phyloP scores from a whole-genome alignment of 2,888 invertebrate species.

The Agriopis leucophaearia region DNA sequence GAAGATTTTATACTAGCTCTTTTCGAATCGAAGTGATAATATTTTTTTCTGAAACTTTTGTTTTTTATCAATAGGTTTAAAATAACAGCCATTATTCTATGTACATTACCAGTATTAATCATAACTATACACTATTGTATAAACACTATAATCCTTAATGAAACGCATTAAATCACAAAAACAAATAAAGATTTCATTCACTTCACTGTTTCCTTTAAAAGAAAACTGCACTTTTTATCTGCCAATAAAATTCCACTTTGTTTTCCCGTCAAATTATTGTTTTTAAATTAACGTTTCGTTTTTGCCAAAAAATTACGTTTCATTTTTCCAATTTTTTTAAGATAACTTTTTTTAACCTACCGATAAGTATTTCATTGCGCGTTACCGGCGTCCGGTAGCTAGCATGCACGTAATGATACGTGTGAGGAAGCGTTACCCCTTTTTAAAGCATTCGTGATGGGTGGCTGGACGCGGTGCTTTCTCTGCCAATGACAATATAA shows the following conservation, averaged over 20 bases:
- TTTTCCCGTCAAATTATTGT: conserved; percentile 47
- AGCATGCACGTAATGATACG: conserved; percentile 74
- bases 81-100: background rate
- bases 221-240: background rate
- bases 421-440: conserved; percentile 72
- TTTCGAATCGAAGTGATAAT: too few relatives aligned
- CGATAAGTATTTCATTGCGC: conserved; percentile 82
- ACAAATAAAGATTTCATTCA: conserved; percentile 10
- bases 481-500: conserved; percentile 67
- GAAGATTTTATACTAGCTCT: too few relatives aligned
- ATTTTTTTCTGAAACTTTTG: background rate
- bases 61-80: background rate
- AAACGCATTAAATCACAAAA: conserved; percentile 9
- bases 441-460: conserved; percentile 82
- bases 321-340: conserved; percentile 36
- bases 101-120: conserved; percentile 7
- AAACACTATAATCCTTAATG: conserved; percentile 11
- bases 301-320: conserved; percentile 45
- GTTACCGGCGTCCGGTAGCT: conserved; percentile 70
- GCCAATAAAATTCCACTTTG: conserved; percentile 3
- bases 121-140: background rate
- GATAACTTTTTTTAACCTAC: conserved; percentile 64
- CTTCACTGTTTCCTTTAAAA: conserved; percentile 17
- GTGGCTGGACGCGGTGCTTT: conserved; percentile 74
- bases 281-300: conserved; percentile 2